These are phyloP conservation scores for Pristionchus fissidentatus DNA, from an alignment of 2,888 invertebrate genomes.

Conservation along the genomic window DNA sequence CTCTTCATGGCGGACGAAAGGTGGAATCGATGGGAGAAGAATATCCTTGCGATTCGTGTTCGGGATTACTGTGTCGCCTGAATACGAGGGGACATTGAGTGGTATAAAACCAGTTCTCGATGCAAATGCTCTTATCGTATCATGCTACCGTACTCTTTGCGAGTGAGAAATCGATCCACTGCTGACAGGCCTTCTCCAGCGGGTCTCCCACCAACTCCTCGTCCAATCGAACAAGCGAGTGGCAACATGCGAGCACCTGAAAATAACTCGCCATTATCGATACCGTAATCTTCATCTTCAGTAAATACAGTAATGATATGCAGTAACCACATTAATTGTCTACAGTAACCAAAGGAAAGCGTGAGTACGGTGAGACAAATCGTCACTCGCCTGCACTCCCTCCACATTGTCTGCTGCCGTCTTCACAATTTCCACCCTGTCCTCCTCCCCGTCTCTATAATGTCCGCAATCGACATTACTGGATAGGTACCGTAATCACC, in stretches of 20 bases:
- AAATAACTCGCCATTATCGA: background rate
- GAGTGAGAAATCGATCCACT: slow-evolving; percentile 94
- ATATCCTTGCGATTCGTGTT: slow-evolving; percentile 78
- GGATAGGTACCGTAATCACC: no score
- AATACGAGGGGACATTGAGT: slow-evolving; percentile 45
- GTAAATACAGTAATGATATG: no score
- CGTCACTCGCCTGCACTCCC: slow-evolving; percentile 37
- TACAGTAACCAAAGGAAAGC: background rate
- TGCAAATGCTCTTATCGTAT: background rate
- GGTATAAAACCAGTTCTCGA: background rate
- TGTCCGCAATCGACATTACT: background rate
- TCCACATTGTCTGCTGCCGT: slow-evolving; percentile 34
- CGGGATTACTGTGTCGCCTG: slow-evolving; percentile 92
- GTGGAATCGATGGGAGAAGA: slow-evolving; percentile 90
- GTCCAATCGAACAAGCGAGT: slow-evolving; percentile 90
- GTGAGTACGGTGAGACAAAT: no score
- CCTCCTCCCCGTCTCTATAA: slow-evolving; percentile 23
- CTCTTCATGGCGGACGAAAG: slow-evolving; percentile 94
- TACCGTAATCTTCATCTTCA: background rate
- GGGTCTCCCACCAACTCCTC: slow-evolving; percentile 98
- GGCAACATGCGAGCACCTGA: slow-evolving; percentile 94
- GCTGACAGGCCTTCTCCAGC: slow-evolving; percentile 94
- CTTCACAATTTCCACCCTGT: slow-evolving; percentile 19
- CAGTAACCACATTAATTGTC: background rate
- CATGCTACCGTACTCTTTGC: slow-evolving; percentile 88